Base-by-base conservation (phyloP, 2,113 vertebrate species). In the Cebus imitator region DNA sequence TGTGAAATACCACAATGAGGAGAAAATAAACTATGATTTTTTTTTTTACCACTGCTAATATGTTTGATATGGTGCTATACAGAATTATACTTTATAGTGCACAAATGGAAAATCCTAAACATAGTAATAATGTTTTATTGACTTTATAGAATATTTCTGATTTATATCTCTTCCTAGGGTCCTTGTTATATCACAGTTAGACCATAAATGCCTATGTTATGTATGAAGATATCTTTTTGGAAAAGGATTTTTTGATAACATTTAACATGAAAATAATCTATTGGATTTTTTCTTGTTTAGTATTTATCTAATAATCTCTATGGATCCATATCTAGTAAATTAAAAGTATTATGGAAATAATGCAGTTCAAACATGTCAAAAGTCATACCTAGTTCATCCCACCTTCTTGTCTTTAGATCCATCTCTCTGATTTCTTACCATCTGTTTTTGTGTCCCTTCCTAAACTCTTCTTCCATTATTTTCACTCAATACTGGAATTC, bases 21-120 rank as follows among this genome's bases (percentile, higher is more conserved):
- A 61, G 43, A 90, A 92, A 87, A 55, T 68, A 87, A 76, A 48
- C 37, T 83, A 58, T 23, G 61, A 64, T 37, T 70, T 96, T 81
- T 72, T 68, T 45, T 90, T 25, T 94, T 35, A 90, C 18, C 37
- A 21, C 8, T 72, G 6, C 27, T n/a, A 58, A 35, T 82, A 1
- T 83, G 25, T 91, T 95, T 90, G 52, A 57, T 87, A 73, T 40
- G 40, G 32, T 91, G 75, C 8, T 16, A 61, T 70, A 16, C 27
- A 66, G 90, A 81, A 72, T 94, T 76, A 91, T 91, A 72, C 37
- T 89, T 84, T 45, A n/a, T 80, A 83, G 82, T 55, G 93, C 48
- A 89, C n/a, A 61, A 89, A 40, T 32, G 88, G n/a, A 84, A 97
- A 92, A 94, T 91, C 43, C 83, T 94, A 93, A 87, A 58, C 89